These are phyloP conservation scores for Heliconius hewitsoni DNA, from an alignment of 1,140 invertebrate species.

Conservation along the genomic window DNA sequence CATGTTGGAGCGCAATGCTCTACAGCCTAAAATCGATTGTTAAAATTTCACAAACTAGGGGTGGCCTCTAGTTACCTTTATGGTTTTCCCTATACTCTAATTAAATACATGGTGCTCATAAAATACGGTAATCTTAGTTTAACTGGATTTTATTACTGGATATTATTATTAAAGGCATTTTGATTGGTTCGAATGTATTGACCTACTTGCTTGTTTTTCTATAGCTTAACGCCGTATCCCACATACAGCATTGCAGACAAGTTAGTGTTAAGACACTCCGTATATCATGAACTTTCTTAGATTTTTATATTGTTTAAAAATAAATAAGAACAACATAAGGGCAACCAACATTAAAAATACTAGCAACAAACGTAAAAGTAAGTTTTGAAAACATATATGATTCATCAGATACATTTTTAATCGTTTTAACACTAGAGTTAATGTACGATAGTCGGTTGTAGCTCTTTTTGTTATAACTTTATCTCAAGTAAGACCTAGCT, in stretches of 20 bases:
- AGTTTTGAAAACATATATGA: no score
- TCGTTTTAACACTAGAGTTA: neutral
- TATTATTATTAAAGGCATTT: no score
- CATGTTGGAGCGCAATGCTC: no score
- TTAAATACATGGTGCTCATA: neutral
- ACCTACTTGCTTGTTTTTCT: neutral
- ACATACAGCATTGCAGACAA: no score
- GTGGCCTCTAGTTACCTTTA: neutral
- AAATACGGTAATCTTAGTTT: neutral
- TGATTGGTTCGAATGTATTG: neutral
- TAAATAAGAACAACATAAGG: no score
- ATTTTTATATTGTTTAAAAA: no score
- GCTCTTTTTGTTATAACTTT: neutral
- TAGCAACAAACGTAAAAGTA: no score
- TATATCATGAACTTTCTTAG: no score
- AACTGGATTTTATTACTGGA: neutral
- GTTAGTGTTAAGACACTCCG: no score
- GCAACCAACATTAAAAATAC: no score
- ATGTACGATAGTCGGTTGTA: neutral
- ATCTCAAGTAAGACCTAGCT: neutral
- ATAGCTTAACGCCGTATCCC: neutral
- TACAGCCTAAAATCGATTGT: neutral
- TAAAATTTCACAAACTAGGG: neutral
- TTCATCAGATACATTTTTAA: neutral
- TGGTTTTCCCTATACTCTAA: neutral